Conservation (phyloP, 2,888 invertebrate species). For the Acanthopleura granulata region DNA sequence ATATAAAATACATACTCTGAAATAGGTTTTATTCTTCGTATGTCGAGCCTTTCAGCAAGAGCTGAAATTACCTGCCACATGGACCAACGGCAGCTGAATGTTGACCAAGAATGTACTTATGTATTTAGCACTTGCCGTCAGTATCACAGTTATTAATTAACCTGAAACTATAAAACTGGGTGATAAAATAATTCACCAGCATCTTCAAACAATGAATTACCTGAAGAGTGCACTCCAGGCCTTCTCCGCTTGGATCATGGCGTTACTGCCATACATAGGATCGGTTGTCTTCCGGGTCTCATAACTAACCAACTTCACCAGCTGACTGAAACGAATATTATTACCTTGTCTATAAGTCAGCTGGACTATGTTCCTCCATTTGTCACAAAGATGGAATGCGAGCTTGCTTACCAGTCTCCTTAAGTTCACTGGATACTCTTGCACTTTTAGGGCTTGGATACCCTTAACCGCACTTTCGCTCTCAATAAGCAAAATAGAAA, state of each 20-base stretch:
- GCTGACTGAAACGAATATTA: conserved; percentile 12
- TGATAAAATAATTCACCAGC: too few species aligned
- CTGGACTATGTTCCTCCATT: background rate
- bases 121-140: too few species aligned
- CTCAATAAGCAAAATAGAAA: conserved; percentile 28
- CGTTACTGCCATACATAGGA: conserved; percentile 22
- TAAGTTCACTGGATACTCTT: background rate
- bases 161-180: too few species aligned
- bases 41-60: too few species aligned
- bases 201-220: too few species aligned
- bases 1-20: too few species aligned
- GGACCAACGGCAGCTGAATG: too few species aligned
- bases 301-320: conserved; percentile 23
- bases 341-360: background rate
- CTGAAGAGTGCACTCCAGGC: background rate
- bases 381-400: background rate
- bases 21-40: too few species aligned
- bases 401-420: background rate
- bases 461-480: conserved; percentile 26
- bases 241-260: conserved; percentile 10
- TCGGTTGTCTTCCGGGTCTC: too few species aligned
- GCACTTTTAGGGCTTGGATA: background rate
- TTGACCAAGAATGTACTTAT: too few species aligned
- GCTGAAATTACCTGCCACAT: too few species aligned
- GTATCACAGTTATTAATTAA: too few species aligned